A percentile compares a stretch with the other conserved stretches of the same genome.
Conservation (phyloP, 1,140 invertebrate species). For the Leptopilina clavipes region DNA sequence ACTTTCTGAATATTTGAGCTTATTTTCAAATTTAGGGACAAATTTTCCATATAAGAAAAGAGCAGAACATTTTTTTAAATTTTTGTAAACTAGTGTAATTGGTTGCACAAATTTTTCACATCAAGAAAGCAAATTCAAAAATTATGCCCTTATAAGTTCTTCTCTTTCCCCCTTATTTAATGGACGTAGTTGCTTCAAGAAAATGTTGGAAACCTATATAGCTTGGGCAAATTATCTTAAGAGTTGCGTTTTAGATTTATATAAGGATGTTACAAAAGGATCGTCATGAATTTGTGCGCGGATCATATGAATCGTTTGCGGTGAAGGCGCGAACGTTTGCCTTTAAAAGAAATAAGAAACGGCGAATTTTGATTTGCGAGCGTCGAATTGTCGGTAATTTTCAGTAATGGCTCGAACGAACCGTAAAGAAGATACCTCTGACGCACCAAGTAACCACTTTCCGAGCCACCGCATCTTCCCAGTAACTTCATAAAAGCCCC, state of each 20-base stretch:
- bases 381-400: constrained; percentile 72
- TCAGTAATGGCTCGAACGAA: constrained; percentile 70
- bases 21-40: too few relatives aligned
- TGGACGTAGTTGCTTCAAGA: too few relatives aligned
- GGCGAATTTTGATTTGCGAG: constrained; percentile 74
- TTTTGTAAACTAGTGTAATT: too few relatives aligned
- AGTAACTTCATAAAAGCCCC: constrained; percentile 68
- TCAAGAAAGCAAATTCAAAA: too few relatives aligned
- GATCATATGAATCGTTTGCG: constrained; percentile 47
- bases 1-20: too few relatives aligned
- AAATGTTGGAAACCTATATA: neutral
- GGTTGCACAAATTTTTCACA: too few relatives aligned
- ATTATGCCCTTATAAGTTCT: too few relatives aligned
- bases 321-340: constrained; percentile 51
- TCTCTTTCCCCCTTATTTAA: neutral
- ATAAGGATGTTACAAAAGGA: neutral
- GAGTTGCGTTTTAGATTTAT: constrained; percentile 29
- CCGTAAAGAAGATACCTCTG: constrained; percentile 56
- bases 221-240: constrained; percentile 7
- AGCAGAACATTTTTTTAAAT: too few relatives aligned
- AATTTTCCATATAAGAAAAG: too few relatives aligned
- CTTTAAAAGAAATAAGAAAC: constrained; percentile 59
- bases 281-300: constrained; percentile 5
- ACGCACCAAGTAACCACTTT: constrained; percentile 62
- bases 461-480: constrained; percentile 58